phyloP scores from a whole-genome alignment of 2,888 invertebrate genomes.

The Nudaria mundana region DNA sequence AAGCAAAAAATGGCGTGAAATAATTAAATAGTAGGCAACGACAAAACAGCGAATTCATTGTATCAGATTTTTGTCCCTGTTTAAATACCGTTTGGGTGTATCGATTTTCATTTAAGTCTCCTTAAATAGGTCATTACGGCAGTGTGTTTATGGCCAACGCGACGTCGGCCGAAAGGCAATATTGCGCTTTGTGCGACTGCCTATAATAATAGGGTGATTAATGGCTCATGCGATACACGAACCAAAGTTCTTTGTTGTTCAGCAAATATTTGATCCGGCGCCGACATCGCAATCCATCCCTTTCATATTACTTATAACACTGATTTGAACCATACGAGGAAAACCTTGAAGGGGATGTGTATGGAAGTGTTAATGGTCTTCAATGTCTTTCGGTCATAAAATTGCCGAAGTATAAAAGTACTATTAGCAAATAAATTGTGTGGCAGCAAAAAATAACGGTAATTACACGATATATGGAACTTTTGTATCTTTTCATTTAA shows the following conservation, averaged over 20 bases:
- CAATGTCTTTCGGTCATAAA: constrained; percentile 30
- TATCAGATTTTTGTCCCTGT: constrained; percentile 26
- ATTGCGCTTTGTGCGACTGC: constrained; percentile 68
- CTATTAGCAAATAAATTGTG: background rate
- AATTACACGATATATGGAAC: background rate
- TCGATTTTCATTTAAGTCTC: constrained; percentile 73
- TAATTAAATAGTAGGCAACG: no score
- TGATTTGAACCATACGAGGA: constrained; percentile 38
- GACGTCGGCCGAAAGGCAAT: constrained; percentile 63
- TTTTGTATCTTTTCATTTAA: background rate
- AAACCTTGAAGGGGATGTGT: constrained; percentile 36
- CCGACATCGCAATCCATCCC: constrained; percentile 60
- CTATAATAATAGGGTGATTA: constrained; percentile 75
- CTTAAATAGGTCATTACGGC: constrained; percentile 70
- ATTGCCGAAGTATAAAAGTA: constrained; percentile 4
- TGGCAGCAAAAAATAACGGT: background rate
- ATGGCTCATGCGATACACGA: constrained; percentile 68
- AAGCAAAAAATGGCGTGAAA: no score
- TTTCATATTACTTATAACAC: constrained; percentile 55
- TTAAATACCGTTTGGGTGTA: constrained; percentile 44
- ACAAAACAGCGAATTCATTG: background rate
- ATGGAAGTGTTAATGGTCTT: constrained; percentile 37
- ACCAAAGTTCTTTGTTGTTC: constrained; percentile 72
- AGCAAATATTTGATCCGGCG: constrained; percentile 71
- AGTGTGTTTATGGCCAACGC: constrained; percentile 66